Base-by-base conservation (phyloP, 2,888 invertebrate genomes). In the Cheilosia variabilis region DNA sequence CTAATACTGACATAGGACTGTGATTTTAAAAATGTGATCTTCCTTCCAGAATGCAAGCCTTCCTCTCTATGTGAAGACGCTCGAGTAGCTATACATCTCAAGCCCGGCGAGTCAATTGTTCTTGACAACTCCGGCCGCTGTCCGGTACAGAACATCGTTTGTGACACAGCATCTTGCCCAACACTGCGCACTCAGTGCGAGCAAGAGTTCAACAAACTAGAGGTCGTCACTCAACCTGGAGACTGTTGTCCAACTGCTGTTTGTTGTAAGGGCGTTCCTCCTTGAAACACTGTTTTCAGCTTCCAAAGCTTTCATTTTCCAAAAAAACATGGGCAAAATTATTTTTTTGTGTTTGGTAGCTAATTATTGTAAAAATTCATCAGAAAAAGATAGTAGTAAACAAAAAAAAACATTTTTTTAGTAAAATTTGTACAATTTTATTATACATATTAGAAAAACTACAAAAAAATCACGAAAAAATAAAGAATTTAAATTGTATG, bases 121-220 rank as follows among this genome's bases (percentile, higher is more conserved):
- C 90, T 93, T n/a, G 93, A 95, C 86, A 93, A 93, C 1, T 93
- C 93, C 24, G 96, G 96, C 0, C 97, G 97, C 90, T 97, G 97
- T 89, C 95, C 96, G 0, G 93, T 93, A 6, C 89, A 93, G 9
- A 91, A 93, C 76, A 91, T 94, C 69, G 89, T 94, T 2, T 97
- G 97, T 88, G 93, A 94, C 34, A 92, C 92, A 0, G 93, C 94
- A 10, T 91, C 92, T 0, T 97, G 97, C 89, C 95, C 96, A 0
- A 82, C 89, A 15, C 92, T 94, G 0, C 93, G 94, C 0, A 88
- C 89, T 0, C 87, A 79, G 15, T 92, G 92, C 57, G 69, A 87
- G 10, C 93, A 94, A 1, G 92, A 93, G 84, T 95, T 94, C 91
- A 94, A 95, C 87, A 92, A 93, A 15, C 88, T 94, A 4, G 91